These are phyloP conservation scores for Phycodurus eques DNA, from an alignment of 2,113 vertebrate genomes.

Conservation along the genomic window DNA sequence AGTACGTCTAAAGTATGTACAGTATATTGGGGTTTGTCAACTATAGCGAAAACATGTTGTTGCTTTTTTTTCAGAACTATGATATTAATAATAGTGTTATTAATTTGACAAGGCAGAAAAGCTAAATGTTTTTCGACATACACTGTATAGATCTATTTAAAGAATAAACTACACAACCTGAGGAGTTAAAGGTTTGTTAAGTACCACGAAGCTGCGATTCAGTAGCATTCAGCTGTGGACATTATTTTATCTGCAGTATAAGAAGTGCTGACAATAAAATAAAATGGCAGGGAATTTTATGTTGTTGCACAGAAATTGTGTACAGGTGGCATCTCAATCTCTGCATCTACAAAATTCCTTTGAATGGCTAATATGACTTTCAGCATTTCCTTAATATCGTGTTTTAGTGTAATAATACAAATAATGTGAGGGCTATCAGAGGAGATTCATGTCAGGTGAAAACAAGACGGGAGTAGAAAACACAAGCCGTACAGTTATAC, in stretches of 20 bases:
- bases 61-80: too few species aligned
- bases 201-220: background rate
- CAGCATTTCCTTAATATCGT: background rate
- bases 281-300: slow-evolving; percentile 21
- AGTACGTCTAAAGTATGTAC: background rate
- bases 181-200: background rate
- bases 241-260: background rate
- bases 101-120: too few species aligned
- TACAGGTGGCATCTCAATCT: background rate
- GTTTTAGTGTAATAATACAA: background rate
- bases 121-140: too few species aligned
- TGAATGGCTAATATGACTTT: background rate
- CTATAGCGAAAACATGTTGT: too few species aligned
- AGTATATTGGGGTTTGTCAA: background rate
- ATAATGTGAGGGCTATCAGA: background rate
- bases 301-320: slow-evolving; percentile 1
- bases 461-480: slow-evolving; percentile 14
- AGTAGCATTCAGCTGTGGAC: background rate
- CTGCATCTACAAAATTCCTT: background rate
- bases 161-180: too few species aligned
- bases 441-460: slow-evolving; percentile 9
- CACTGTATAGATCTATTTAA: too few species aligned
- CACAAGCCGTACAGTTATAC: slow-evolving; percentile 7
- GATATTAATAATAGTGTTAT: too few species aligned
- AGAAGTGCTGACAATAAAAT: slow-evolving; percentile 2